A percentile compares a stretch with the other conserved stretches of the same genome.
phyloP scores from a whole-genome alignment of 2,888 invertebrate genomes.

The Ectemnius cavifrons region DNA sequence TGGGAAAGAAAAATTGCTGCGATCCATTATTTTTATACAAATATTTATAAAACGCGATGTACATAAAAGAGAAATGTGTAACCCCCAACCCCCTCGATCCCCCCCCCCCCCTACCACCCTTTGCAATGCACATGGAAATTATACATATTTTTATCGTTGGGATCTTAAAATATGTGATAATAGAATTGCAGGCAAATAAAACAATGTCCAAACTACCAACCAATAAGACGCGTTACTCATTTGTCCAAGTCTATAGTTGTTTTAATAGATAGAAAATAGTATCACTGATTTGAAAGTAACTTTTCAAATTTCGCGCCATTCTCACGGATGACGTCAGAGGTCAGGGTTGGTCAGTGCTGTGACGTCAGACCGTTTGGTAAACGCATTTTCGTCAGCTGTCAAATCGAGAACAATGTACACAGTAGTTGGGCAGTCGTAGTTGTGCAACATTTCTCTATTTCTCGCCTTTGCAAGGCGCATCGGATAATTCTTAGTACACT shows the following conservation, averaged over 20 bases:
- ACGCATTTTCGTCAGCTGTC: conserved; percentile 21
- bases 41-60: conserved; percentile 60
- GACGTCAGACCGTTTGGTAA: too few relatives aligned
- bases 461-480: too few relatives aligned
- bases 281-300: too few relatives aligned
- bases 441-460: not conserved
- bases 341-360: too few relatives aligned
- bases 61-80: conserved; percentile 49
- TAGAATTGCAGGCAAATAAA: conserved; percentile 66
- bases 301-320: too few relatives aligned
- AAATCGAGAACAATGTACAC: conserved; percentile 5
- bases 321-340: too few relatives aligned
- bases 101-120: too few relatives aligned
- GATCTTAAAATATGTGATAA: conserved; percentile 66
- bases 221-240: not conserved
- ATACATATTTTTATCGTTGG: conserved; percentile 63
- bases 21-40: conserved; percentile 67
- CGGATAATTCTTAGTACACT: too few relatives aligned
- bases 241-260: too few relatives aligned
- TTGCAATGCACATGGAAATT: conserved; percentile 55
- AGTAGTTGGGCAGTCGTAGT: too few relatives aligned
- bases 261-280: too few relatives aligned
- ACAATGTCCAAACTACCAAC: conserved; percentile 22
- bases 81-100: too few relatives aligned
- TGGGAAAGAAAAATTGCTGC: conserved; percentile 44